Conservation (phyloP, 2,113 vertebrate genomes). For the Mus spicilegus region DNA sequence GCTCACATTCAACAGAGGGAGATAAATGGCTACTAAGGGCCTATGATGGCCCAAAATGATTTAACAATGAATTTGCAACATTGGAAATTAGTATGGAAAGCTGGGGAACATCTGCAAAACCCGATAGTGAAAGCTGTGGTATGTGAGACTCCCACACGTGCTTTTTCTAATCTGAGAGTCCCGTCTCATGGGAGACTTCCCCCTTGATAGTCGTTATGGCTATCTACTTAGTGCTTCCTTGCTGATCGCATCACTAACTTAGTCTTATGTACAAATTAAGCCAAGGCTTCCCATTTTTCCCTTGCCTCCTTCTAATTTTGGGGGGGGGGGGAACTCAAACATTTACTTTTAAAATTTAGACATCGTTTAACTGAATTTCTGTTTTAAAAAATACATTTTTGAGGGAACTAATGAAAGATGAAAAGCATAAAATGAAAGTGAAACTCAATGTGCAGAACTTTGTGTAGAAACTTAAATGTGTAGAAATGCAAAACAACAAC, state of each 20-base stretch:
- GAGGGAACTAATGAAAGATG: background rate
- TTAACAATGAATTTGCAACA: background rate
- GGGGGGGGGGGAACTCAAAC: background rate
- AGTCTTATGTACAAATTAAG: conserved; percentile 3
- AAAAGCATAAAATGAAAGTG: background rate
- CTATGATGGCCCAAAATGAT: background rate
- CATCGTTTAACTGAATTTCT: background rate
- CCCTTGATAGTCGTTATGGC: background rate
- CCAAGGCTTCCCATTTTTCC: conserved; percentile 23
- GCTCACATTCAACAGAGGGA: background rate
- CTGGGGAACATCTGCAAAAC: background rate
- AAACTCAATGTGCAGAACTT: background rate
- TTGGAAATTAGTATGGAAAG: background rate
- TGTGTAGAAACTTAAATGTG: background rate
- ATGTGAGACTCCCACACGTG: background rate
- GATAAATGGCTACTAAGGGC: background rate
- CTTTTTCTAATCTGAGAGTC: background rate
- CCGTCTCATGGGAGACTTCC: background rate
- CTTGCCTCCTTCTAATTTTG: conserved; percentile 31
- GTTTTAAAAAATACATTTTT: conserved; percentile 5
- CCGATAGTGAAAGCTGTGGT: background rate
- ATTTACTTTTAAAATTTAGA: conserved; percentile 49
- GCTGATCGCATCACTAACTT: background rate
- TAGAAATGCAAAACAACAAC: background rate
- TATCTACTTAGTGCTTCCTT: background rate